Base-by-base conservation (phyloP, 2,113 vertebrate species). In the Oryzias woworae region DNA sequence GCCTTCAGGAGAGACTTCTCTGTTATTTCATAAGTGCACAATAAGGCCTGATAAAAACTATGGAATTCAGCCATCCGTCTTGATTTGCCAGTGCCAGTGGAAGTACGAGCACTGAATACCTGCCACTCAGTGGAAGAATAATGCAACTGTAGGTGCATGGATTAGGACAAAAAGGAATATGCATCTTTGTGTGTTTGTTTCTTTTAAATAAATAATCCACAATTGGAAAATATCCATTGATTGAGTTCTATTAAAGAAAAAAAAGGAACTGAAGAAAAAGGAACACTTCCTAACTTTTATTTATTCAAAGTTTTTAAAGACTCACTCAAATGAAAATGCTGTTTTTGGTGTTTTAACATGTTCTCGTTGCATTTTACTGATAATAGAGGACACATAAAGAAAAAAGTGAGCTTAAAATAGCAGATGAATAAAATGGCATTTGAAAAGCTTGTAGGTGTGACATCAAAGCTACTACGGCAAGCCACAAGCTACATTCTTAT, bases 41-140 rank as follows among this genome's bases (percentile, higher is more conserved):
- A 85, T 88, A 89, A 63, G 77, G 68, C 44, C 68, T 84, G 80
- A 88, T 86, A 87, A 86, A 78, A 82, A 84, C 67, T 26, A 77
- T 55, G 62, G 65, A 80, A 73, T 84, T 73, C 65, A 62, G 60
- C 59, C 69, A 89, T 91, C 81, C 57, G 62, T 89, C 85, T 89
- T 88, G 75, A 85, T 89, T 86, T 86, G 62, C 56, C 22, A 4
- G 59, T n/a, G 68, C 81, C 69, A 69, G 53, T 54, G 72, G 18
- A 59, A 73, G 76, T 46, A 67, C 45, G 64, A 66, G 58, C 58
- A 61, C 71, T 62, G 80, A 83, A 73, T 77, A 89, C 61, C 83
- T 87, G 85, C 86, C 87, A 83, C 87, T 86, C 86, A 81, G 85
- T 86, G 87, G 87, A 90, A 70, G 79, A 82, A 82, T 8, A 68